These are phyloP conservation scores for Eristalis pertinax DNA, from an alignment of 2,888 invertebrate genomes.

Conservation along the genomic window DNA sequence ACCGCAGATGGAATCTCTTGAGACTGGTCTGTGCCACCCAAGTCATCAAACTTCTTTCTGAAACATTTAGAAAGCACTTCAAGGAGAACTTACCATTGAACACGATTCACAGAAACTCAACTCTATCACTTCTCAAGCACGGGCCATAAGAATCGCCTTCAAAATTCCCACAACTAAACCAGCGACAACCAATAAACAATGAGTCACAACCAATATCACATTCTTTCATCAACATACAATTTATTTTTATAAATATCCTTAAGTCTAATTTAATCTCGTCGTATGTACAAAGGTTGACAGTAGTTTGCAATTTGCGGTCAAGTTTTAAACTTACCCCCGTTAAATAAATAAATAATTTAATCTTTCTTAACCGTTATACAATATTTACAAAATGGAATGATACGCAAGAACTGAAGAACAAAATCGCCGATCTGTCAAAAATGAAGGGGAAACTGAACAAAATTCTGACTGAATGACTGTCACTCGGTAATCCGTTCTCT, in stretches of 20 bases:
- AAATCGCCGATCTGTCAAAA: not conserved
- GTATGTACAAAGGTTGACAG: conserved; percentile 54
- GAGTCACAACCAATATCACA: not conserved
- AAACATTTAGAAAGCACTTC: too few relatives aligned
- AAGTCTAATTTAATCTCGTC: conserved; percentile 27
- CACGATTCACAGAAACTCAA: too few relatives aligned
- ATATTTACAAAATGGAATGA: conserved; percentile 34
- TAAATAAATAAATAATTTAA: conserved; percentile 28
- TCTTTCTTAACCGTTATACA: not conserved
- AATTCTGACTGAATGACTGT: not conserved
- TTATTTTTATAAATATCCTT: conserved; percentile 49
- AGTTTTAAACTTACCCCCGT: conserved; percentile 40
- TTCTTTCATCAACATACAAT: conserved; percentile 24
- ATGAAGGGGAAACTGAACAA: not conserved
- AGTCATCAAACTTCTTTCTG: too few relatives aligned
- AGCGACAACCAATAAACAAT: too few relatives aligned
- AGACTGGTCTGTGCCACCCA: too few relatives aligned
- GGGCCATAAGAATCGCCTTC: too few relatives aligned
- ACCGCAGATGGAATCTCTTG: too few relatives aligned
- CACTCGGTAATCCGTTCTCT: conserved; percentile 12
- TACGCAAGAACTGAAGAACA: not conserved
- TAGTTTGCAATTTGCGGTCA: conserved; percentile 42
- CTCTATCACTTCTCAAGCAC: too few relatives aligned
- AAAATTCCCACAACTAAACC: too few relatives aligned
- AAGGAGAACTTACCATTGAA: too few relatives aligned